A percentile compares a stretch with the other conserved stretches of the same genome.
Evolutionary conservation across 2,888 invertebrate genomes (phyloP).

Genomic region (Drosophila leonis): DNA sequence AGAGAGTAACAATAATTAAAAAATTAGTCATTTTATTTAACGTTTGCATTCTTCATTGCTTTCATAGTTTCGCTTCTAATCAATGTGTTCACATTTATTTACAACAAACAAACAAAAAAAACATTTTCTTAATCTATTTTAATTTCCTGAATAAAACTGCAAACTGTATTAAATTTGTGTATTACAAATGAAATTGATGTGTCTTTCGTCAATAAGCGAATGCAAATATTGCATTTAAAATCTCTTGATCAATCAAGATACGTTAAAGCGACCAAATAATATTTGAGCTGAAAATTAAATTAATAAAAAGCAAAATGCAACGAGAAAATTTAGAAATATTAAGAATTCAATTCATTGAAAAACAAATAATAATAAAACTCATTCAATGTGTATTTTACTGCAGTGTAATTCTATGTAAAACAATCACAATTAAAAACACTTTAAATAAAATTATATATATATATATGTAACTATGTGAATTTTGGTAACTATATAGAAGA

Average conservation of each 20-base stretch:
- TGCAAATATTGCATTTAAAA: slow-evolving; percentile 45
- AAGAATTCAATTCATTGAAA: slow-evolving; percentile 39
- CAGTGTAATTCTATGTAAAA: slow-evolving; percentile 44
- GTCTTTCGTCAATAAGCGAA: slow-evolving; percentile 53
- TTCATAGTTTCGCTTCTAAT: slow-evolving; percentile 21
- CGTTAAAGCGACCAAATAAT: slow-evolving; percentile 46
- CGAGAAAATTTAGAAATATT: slow-evolving; percentile 22
- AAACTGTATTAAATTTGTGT: slow-evolving; percentile 69
- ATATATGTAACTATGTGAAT: slow-evolving; percentile 26
- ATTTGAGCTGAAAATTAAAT: slow-evolving; percentile 51
- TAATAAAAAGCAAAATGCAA: slow-evolving; percentile 23
- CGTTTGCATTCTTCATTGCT: slow-evolving; percentile 29
- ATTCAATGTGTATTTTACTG: slow-evolving; percentile 37
- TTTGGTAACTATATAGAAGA: slow-evolving; percentile 13
- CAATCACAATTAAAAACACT: slow-evolving; percentile 21
- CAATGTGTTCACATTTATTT: slow-evolving; percentile 46
- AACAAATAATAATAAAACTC: slow-evolving; percentile 2
- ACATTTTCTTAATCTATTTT: slow-evolving; percentile 27
- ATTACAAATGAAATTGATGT: slow-evolving; percentile 50
- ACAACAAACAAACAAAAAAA: slow-evolving; percentile 13
- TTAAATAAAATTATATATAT: slow-evolving; percentile 41
- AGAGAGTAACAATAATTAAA: slow-evolving; percentile 63
- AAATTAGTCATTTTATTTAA: slow-evolving; percentile 50
- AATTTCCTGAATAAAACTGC: slow-evolving; percentile 58
- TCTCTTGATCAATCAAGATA: slow-evolving; percentile 14